Percentiles rank a stretch among this genome's conserved stretches.
phyloP scores from a whole-genome alignment of 2,888 invertebrate species.

The Oegoconia quadripuncta region DNA sequence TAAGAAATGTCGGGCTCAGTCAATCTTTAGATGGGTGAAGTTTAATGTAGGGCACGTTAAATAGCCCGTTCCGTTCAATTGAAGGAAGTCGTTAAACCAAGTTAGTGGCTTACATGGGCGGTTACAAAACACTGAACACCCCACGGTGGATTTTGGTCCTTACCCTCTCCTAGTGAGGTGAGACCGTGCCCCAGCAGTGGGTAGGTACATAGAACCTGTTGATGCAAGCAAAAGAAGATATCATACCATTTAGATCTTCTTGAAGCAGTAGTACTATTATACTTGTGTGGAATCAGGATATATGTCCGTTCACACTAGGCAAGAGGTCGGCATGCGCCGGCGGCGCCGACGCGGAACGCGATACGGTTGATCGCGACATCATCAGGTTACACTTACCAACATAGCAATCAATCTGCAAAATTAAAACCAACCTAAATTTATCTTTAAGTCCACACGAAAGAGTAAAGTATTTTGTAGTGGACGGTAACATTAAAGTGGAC shows the following conservation, averaged over 20 bases:
- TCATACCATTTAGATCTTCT: not conserved
- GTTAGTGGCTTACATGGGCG: too few species aligned
- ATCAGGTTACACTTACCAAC: conserved; percentile 48
- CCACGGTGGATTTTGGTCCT: too few species aligned
- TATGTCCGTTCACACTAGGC: conserved; percentile 48
- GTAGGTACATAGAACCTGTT: too few species aligned
- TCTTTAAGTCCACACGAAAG: conserved; percentile 14
- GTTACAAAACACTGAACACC: too few species aligned
- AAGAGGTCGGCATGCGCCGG: conserved; percentile 37
- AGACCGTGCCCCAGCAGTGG: too few species aligned
- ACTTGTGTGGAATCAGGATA: conserved; percentile 44
- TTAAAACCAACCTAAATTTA: conserved; percentile 21
- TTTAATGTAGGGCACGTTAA: too few species aligned
- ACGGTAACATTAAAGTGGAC: conserved; percentile 16
- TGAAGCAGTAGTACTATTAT: not conserved
- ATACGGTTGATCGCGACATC: conserved; percentile 54
- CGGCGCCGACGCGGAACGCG: conserved; percentile 58
- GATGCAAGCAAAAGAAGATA: too few species aligned
- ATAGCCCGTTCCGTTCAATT: too few species aligned
- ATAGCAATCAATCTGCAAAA: conserved; percentile 13
- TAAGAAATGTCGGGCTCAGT: too few species aligned
- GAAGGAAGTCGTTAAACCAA: too few species aligned
- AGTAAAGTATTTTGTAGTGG: not conserved
- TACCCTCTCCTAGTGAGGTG: too few species aligned
- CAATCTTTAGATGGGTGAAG: too few species aligned